Evolutionary conservation across 2,888 invertebrate species (phyloP), one percentile per base, ranked within the genome.

Genomic region (Glyphotaelius pellucidus): DNA sequence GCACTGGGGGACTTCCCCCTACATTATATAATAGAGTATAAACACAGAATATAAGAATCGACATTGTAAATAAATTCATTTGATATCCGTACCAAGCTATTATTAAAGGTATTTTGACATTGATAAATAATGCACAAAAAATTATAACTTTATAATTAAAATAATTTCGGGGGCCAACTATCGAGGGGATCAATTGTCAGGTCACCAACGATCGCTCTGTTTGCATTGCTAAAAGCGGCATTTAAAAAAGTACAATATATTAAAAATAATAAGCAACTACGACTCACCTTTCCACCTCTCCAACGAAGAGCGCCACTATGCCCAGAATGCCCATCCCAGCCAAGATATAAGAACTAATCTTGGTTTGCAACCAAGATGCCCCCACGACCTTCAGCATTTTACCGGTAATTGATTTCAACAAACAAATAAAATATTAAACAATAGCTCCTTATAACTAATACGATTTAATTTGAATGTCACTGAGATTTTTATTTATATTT

Each of bases 351-450:
- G 97, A 97, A 94, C 97, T 97, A 94, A 97, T 96, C 94, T 97
- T 97, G 93, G 97, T 98, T 95, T 97, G 97, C 94, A 97, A 96
- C 97, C 97, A 97, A 91, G 97, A 97, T 94, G 98, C 98, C 94
- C 98, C 98, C 92, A 98, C 97, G 93, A 98, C 98, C 96, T 98
- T 98, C 95, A 98, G 95, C 96, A 97, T 97, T 95, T 96, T 96
- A 96, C 96, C 96, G 94, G 94, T 42, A 67, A 83, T 35, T 35
- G 80, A 91, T 80, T 91, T 38, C 35, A 86, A 90, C 67, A 85
- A 52, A 92, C 38, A 83, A 88, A 85, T 67, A 83, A 90, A 38
- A 89, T 67, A 38, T 38, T 90, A 87, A 81, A 87, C 25, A 35
- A n/a, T 42, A 52, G 35, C 42, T 32, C 47, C 52, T 90, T 90